Base-by-base conservation (phyloP, 2,888 invertebrate genomes). In the Oligia latruncula region DNA sequence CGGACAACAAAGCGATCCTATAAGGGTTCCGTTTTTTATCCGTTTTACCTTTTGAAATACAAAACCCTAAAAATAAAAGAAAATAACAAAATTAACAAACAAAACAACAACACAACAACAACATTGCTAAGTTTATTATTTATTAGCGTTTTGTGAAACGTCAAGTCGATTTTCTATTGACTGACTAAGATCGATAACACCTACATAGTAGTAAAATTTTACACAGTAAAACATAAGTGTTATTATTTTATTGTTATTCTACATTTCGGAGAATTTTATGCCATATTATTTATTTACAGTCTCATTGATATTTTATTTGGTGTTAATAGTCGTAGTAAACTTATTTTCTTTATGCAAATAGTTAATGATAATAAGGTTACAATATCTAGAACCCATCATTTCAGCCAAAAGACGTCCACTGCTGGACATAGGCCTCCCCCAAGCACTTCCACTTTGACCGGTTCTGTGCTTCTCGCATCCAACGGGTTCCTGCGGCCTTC, bases 191-290 rank as follows among this genome's bases (percentile, higher is more conserved):
- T 74, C 4, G 17, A 23, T 46, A 55, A 55, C 20, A 17, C 20
- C 20, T n/a, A 55, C 49, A 23, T 40, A 40, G 71, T 71, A 71
- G 60, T 74, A 78, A 72, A 80, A 58, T n/a, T 46, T 35, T 3
- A 55, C 1, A 43, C 17, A 65, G 15, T 40, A 43, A 60, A 46
- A 65, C 13, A 9, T 20, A 29, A n/a, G 13, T 2, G 20, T 52
- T n/a, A 68, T 72, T 55, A 49, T 49, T 73, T 73, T 70, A 78
- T 73, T 68, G 71, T 72, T 58, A 55, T 58, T 68, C 55, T 64
- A 40, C 1, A 73, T 78, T 65, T 68, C 40, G 20, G 35, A 62
- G 55, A 78, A 70, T 52, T 13, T 13, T 17, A 62, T 67, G 20
- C 13, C 60, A 43, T 8, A 71, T 67, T 77, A 66, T 71, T 60